These are phyloP conservation scores for Protomyctophum bolini DNA, from an alignment of 2,113 vertebrate species.

Conservation along the genomic window DNA sequence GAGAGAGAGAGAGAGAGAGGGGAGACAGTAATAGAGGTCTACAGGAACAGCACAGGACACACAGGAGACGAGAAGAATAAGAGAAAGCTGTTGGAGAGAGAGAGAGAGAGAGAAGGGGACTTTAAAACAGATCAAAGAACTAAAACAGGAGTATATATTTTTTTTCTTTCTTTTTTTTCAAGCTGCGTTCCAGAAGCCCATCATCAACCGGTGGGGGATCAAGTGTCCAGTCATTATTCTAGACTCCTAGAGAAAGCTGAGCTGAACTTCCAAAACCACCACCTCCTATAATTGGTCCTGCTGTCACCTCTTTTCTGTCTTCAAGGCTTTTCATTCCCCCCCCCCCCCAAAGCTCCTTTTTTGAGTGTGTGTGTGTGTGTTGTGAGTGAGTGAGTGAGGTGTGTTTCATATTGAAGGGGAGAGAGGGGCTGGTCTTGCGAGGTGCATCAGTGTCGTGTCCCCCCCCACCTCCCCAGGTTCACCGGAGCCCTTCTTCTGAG, in stretches of 20 bases:
- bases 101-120: constrained; percentile 25
- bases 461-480: neutral
- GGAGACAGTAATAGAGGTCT: constrained; percentile 25
- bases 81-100: constrained; percentile 37
- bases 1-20: constrained; percentile 13
- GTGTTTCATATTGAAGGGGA: neutral
- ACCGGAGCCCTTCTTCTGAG: neutral
- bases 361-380: neutral
- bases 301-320: neutral
- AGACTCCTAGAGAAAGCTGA: constrained; percentile 11
- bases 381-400: neutral
- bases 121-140: constrained; percentile 4
- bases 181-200: constrained; percentile 24
- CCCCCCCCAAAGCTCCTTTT: constrained; percentile 13
- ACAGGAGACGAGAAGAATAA: constrained; percentile 45
- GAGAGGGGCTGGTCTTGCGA: too few relatives aligned
- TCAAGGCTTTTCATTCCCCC: constrained; percentile 1
- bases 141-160: constrained; percentile 38
- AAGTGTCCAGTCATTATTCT: constrained; percentile 45
- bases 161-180: constrained; percentile 29
- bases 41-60: constrained; percentile 31
- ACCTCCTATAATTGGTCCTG: neutral
- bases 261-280: constrained; percentile 44
- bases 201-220: constrained; percentile 37
- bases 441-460: too few relatives aligned